These are phyloP conservation scores for Drosophila prostipennis DNA, from an alignment of 2,888 invertebrate species.

Conservation along the genomic window DNA sequence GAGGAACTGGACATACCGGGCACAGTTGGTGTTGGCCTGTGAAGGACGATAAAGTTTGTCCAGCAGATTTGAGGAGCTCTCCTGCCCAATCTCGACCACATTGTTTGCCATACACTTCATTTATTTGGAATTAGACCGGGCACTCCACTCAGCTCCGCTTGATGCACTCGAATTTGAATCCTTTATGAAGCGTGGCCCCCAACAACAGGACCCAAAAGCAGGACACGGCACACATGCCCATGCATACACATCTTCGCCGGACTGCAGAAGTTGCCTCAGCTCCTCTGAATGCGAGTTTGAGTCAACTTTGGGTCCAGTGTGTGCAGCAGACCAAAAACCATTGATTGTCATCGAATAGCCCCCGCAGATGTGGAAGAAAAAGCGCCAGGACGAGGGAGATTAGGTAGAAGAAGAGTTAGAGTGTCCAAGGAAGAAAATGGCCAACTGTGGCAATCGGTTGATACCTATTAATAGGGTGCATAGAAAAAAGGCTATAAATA, in stretches of 20 bases:
- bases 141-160: constrained; percentile 43
- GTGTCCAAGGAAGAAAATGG: neutral
- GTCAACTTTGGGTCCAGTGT: constrained; percentile 40
- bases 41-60: constrained; percentile 41
- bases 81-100: constrained; percentile 55
- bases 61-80: constrained; percentile 40
- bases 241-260: constrained; percentile 62
- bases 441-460: neutral
- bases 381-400: constrained; percentile 34
- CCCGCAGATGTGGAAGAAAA: constrained; percentile 37
- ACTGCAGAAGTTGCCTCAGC: constrained; percentile 49
- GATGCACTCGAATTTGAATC: constrained; percentile 82
- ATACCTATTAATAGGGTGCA: too few species aligned
- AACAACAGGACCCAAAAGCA: constrained; percentile 48
- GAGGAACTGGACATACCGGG: constrained; percentile 14
- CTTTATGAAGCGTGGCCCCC: constrained; percentile 81
- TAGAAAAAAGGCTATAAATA: too few species aligned
- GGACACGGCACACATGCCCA: constrained; percentile 57
- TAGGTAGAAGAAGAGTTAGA: neutral
- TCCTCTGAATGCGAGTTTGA: constrained; percentile 18
- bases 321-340: constrained; percentile 83
- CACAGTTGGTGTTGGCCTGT: constrained; percentile 35
- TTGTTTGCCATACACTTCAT: constrained; percentile 81
- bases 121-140: constrained; percentile 79
- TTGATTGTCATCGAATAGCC: constrained; percentile 83